Conservation (phyloP, 1,140 invertebrate genomes). For the Lepidurus packardi region DNA sequence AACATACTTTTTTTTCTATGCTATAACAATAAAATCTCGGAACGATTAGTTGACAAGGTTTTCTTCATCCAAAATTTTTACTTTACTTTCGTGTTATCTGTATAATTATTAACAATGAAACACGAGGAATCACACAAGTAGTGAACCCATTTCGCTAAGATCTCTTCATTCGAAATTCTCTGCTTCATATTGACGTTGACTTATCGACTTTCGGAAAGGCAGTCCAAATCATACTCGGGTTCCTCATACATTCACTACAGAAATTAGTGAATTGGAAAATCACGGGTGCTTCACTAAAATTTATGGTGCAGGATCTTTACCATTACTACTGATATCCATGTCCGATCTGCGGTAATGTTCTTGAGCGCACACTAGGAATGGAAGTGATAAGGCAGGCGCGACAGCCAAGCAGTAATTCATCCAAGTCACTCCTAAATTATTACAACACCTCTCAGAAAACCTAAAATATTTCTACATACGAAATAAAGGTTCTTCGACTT, state of each 20-base stretch:
- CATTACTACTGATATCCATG: constrained; percentile 8
- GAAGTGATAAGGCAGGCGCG: constrained; percentile 31
- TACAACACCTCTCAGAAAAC: neutral
- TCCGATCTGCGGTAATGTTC: constrained; percentile 27
- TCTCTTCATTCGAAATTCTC: too few relatives aligned
- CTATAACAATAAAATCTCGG: too few relatives aligned
- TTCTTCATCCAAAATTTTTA: too few relatives aligned
- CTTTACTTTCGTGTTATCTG: too few relatives aligned
- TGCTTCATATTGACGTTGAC: too few relatives aligned
- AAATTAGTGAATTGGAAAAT: neutral
- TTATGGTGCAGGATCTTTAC: neutral
- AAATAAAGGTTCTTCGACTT: constrained; percentile 33
- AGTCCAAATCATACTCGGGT: too few relatives aligned
- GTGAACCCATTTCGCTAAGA: too few relatives aligned
- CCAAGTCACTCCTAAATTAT: constrained; percentile 29
- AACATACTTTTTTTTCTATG: too few relatives aligned
- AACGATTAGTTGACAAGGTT: too few relatives aligned
- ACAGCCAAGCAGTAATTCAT: constrained; percentile 33
- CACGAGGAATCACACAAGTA: too few relatives aligned
- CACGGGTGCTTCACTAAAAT: neutral
- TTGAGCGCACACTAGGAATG: constrained; percentile 29
- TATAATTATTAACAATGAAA: too few relatives aligned
- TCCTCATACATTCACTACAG: neutral
- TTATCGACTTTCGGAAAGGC: too few relatives aligned
- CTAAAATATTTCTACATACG: neutral